Evolutionary conservation across 2,888 invertebrate genomes (phyloP), one percentile per base, ranked within the genome.

Genomic region (Neoitamus cyanurus): DNA sequence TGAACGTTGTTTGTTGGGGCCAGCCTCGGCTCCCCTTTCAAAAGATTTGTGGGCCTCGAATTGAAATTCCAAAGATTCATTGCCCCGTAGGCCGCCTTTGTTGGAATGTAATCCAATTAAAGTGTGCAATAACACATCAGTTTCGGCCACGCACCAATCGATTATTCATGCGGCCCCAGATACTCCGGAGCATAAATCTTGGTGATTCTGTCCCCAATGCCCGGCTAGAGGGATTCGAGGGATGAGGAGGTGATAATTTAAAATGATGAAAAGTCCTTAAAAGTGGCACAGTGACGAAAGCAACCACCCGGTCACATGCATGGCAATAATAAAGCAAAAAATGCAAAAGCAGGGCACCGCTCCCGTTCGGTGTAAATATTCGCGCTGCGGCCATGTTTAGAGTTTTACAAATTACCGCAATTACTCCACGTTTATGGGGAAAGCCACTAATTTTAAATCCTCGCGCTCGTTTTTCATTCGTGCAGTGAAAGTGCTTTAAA

Each of bases 391-490:
- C 31, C 58, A 78, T 78, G 78, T 78, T 78, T 78, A 78, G 78
- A 48, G 78, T 58, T 78, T 31, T 48, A 78, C 78, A 78, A 48
- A 78, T 78, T 78, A 48, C 78, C 78, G 31, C 78, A 78, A 78
- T 78, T 78, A 78, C 48, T 31, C 42, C 48, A 48, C 78, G 78
- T 78, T 78, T 78, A 78, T 78, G 78, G 78, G 58, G 20, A 48
- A 78, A 78, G 48, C 78, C 78, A 78, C 78, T 78, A 78, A 78
- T 78, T 78, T 78, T 78, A 78, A 78, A 78, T 78, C 78, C 78
- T 78, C 78, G 31, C 78, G n/a, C 25, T 25, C 78, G 48, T 78
- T 78, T 78, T 48, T 78, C 78, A 78, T 28, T 34, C 15, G 11
- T 48, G 31, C 78, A 78, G 46, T 31, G 78, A 78, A 78, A 78